Conservation (phyloP, 2,113 vertebrate species). For the Ciconia maguari region DNA sequence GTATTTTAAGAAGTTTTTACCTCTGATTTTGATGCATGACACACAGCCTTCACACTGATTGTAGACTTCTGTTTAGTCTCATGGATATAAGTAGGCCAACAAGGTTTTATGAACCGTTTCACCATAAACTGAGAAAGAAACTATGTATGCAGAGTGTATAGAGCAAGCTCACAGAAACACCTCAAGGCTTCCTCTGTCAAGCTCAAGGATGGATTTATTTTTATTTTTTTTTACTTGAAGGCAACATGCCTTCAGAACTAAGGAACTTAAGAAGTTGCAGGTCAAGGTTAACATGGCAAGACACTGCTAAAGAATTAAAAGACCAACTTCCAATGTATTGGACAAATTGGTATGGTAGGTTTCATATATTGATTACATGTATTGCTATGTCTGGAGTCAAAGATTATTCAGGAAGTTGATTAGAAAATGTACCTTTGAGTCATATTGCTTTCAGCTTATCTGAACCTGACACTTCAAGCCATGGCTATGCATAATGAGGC, state of each 20-base stretch:
- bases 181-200: conserved; percentile 2
- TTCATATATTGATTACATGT: conserved; percentile 53
- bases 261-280: background rate
- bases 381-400: conserved; percentile 28
- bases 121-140: background rate
- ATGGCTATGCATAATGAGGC: background rate
- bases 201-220: background rate
- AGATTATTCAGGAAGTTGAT: conserved; percentile 61
- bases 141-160: background rate
- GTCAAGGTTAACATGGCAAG: background rate
- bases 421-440: conserved; percentile 56
- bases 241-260: background rate
- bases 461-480: conserved; percentile 25
- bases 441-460: conserved; percentile 61
- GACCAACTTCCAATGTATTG: background rate
- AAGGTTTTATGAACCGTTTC: background rate
- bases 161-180: background rate
- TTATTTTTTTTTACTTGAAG: background rate
- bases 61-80: background rate
- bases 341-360: conserved; percentile 9
- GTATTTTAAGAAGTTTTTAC: conserved; percentile 6
- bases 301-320: conserved; percentile 45
- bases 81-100: background rate
- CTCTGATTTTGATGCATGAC: background rate
- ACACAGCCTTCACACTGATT: background rate